Evolutionary conservation across 2,888 invertebrate genomes (phyloP), one percentile per base, ranked within the genome.

Genomic region (Polydrusus cervinus): DNA sequence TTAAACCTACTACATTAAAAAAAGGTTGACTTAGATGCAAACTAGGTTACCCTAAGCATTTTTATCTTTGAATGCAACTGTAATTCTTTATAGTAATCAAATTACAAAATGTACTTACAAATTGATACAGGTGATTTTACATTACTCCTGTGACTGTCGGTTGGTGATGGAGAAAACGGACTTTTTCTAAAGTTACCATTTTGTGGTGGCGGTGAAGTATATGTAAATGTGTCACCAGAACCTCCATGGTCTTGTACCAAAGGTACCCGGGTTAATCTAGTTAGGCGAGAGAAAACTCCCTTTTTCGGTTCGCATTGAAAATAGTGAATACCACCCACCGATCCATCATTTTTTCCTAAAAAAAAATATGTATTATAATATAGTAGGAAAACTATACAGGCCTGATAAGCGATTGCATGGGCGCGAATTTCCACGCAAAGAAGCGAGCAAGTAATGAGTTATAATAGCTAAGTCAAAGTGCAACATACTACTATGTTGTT

Each of bases 321-420:
- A 88, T 98, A 98, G 62, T 95, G 92, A 69, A 93, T 92, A 67
- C 97, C 97, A 70, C 95, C 95, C 77, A 98, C 97, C 40, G 96
- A 95, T 30, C 98, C 98, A 87, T 98, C 97, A 87, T 98, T 98
- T 90, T 98, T 98, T 80, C 98, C 98, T 95, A 75, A 76, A 83
- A 75, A 76, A 83, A 81, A 45, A 45, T 45, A n/a, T 13, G 9
- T 40, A 43, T n/a, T 43, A n/a, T 43, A 13, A 9, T 13, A 43
- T 43, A 34, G 34, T 34, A 8, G 25, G 25, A 5, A 25, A 25
- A 25, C 25, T 25, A 25, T 25, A 25, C 25, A 25, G 25, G 3
- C 5, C 25, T 25, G 25, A 5, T 5, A 25, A 1, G 25, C 1
- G 25, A 25, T 25, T 3, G 25, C 5, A 3, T 25, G 25, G 25